Conservation (phyloP, 2,888 invertebrate species). For the Drosophila rellima region DNA sequence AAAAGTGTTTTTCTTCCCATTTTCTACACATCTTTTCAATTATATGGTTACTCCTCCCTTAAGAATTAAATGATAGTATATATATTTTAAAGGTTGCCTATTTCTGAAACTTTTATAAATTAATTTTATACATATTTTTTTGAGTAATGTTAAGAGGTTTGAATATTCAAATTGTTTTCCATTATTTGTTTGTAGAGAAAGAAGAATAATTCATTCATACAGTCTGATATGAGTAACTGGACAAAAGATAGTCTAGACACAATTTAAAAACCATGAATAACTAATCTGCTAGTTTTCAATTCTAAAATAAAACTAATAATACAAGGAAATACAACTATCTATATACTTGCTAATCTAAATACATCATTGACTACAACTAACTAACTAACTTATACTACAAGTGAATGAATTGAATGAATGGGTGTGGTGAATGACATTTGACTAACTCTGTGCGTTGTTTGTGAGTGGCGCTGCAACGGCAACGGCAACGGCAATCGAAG, state of each 20-base stretch:
- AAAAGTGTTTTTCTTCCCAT: no score
- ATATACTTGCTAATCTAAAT: neutral
- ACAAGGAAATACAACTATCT: neutral
- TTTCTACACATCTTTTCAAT: no score
- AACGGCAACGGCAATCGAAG: constrained; percentile 1
- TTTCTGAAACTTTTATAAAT: no score
- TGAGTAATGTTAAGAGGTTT: neutral
- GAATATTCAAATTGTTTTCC: neutral
- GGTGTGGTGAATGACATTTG: constrained; percentile 18
- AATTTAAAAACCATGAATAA: neutral
- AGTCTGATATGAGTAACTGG: neutral
- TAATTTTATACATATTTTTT: no score
- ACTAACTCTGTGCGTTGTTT: constrained; percentile 68
- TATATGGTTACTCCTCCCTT: no score
- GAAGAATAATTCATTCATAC: neutral
- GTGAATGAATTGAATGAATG: neutral
- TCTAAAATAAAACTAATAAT: neutral
- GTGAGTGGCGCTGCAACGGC: constrained; percentile 19
- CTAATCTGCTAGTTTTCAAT: neutral
- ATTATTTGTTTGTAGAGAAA: neutral
- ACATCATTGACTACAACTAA: neutral
- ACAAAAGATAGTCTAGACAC: neutral
- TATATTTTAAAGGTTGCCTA: no score
- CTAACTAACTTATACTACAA: neutral
- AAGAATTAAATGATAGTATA: no score